Percentiles rank a stretch among this genome's conserved stretches.
Conservation (phyloP, 2,888 invertebrate species). For the Gymnoscelis rufifasciata region DNA sequence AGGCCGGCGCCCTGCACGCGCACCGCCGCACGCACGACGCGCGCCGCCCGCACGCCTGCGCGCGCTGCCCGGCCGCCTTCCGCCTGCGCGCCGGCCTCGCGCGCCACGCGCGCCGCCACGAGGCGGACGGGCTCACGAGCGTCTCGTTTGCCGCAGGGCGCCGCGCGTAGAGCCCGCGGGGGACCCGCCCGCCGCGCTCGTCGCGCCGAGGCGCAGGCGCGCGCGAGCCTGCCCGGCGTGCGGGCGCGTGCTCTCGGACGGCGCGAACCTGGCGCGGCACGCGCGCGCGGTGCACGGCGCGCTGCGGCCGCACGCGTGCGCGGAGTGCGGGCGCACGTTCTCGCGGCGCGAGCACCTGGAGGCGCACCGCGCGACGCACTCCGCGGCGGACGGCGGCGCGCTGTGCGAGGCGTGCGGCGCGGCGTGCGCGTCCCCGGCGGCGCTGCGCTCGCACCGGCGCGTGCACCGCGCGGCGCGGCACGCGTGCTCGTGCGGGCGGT, state of each 20-base stretch:
- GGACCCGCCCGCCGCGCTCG: not conserved
- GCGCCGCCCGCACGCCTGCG: slow-evolving; percentile 77
- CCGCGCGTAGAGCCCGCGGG: not conserved
- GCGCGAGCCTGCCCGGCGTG: slow-evolving; percentile 72
- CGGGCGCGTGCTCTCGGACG: slow-evolving; percentile 69
- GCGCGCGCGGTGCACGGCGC: slow-evolving; percentile 63
- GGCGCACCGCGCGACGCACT: slow-evolving; percentile 75
- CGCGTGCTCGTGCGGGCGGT: slow-evolving; percentile 73
- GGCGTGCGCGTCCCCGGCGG: slow-evolving; percentile 71
- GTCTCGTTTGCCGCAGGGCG: slow-evolving; percentile 20
- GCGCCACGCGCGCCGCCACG: slow-evolving; percentile 79
- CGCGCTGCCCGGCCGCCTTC: slow-evolving; percentile 80
- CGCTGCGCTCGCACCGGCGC: slow-evolving; percentile 68
- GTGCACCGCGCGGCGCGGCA: slow-evolving; percentile 56
- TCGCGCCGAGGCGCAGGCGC: slow-evolving; percentile 52
- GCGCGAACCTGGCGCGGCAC: slow-evolving; percentile 74
- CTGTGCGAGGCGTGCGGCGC: slow-evolving; percentile 77
- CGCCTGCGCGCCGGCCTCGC: slow-evolving; percentile 76
- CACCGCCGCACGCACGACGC: slow-evolving; percentile 80
- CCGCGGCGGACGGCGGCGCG: slow-evolving; percentile 50
- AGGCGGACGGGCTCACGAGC: slow-evolving; percentile 48
- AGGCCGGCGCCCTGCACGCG: slow-evolving; percentile 82
- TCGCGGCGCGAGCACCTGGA: slow-evolving; percentile 65
- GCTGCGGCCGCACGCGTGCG: slow-evolving; percentile 70
- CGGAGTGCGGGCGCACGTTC: slow-evolving; percentile 66